Evolutionary conservation across 1,140 invertebrate genomes (phyloP).

Genomic region (Tigriopus japonicus): DNA sequence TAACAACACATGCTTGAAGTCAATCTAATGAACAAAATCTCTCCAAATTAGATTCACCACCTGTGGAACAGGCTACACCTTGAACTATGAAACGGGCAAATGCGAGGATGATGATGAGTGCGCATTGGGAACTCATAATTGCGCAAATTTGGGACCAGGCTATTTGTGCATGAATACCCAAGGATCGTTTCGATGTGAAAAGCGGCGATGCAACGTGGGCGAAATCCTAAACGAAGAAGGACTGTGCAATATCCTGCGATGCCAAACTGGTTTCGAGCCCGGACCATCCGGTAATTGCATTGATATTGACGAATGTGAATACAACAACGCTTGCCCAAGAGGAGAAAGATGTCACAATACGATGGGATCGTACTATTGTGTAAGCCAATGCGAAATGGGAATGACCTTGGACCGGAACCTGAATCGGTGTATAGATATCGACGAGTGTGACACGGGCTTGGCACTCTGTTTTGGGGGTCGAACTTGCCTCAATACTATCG

Average conservation of each 20-base stretch:
- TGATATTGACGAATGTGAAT: slow-evolving; percentile 35
- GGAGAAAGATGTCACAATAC: slow-evolving; percentile 34
- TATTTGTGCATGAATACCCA: slow-evolving; percentile 64
- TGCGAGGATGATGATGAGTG: slow-evolving; percentile 95
- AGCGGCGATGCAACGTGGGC: slow-evolving; percentile 31
- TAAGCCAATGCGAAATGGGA: not conserved
- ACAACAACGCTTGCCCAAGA: slow-evolving; percentile 21
- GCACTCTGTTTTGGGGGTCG: slow-evolving; percentile 26
- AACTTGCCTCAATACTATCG: slow-evolving; percentile 34
- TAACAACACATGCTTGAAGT: too few relatives aligned
- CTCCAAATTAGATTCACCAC: slow-evolving; percentile 42
- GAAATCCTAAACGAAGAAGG: slow-evolving; percentile 21
- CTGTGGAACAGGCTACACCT: slow-evolving; percentile 89
- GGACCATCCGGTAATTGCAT: slow-evolving; percentile 27
- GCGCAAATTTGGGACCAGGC: slow-evolving; percentile 36
- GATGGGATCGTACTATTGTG: slow-evolving; percentile 33
- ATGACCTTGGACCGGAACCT: not conserved
- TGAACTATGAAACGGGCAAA: slow-evolving; percentile 61
- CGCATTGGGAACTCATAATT: slow-evolving; percentile 53
- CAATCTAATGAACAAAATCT: too few relatives aligned
- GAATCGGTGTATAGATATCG: slow-evolving; percentile 22
- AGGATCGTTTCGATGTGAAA: slow-evolving; percentile 35
- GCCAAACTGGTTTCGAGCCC: slow-evolving; percentile 30
- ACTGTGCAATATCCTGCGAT: slow-evolving; percentile 25
- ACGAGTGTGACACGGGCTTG: slow-evolving; percentile 22